Percentiles rank a stretch among this genome's conserved stretches.
Conservation (phyloP, 2,888 invertebrate species). For the Phragmatobia fuliginosa region DNA sequence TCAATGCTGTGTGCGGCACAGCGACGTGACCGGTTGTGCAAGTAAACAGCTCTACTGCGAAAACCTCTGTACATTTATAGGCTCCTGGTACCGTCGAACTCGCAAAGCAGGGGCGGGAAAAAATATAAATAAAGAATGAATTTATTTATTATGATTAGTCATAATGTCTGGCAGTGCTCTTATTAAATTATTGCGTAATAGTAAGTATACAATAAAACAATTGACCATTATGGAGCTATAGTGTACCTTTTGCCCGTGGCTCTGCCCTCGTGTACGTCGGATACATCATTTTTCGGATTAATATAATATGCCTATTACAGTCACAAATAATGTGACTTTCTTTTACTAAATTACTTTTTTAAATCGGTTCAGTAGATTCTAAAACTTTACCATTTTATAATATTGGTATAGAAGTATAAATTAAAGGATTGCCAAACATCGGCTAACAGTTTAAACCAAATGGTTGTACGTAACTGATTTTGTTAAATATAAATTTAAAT, state of each 20-base stretch:
- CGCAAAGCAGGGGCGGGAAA: constrained; percentile 42
- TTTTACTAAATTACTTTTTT: too few relatives aligned
- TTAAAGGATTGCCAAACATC: neutral
- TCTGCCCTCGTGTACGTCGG: too few relatives aligned
- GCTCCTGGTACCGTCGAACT: constrained; percentile 72
- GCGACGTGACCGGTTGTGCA: constrained; percentile 77
- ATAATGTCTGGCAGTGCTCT: neutral
- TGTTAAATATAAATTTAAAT: neutral
- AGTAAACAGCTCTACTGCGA: constrained; percentile 72
- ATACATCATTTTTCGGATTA: too few relatives aligned
- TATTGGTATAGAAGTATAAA: too few relatives aligned
- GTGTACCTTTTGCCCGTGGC: too few relatives aligned
- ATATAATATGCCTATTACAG: too few relatives aligned
- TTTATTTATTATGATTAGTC: constrained; percentile 12
- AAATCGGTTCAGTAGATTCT: too few relatives aligned
- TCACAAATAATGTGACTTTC: too few relatives aligned
- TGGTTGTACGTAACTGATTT: too few relatives aligned
- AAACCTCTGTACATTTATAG: constrained; percentile 69
- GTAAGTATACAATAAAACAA: neutral
- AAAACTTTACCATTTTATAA: too few relatives aligned
- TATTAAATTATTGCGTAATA: neutral
- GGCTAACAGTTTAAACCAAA: neutral
- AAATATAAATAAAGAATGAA: constrained; percentile 23
- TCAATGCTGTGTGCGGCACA: constrained; percentile 76
- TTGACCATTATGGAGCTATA: neutral